Evolutionary conservation across 2,113 vertebrate species (phyloP).

Genomic region (Peucedramus taeniatus): DNA sequence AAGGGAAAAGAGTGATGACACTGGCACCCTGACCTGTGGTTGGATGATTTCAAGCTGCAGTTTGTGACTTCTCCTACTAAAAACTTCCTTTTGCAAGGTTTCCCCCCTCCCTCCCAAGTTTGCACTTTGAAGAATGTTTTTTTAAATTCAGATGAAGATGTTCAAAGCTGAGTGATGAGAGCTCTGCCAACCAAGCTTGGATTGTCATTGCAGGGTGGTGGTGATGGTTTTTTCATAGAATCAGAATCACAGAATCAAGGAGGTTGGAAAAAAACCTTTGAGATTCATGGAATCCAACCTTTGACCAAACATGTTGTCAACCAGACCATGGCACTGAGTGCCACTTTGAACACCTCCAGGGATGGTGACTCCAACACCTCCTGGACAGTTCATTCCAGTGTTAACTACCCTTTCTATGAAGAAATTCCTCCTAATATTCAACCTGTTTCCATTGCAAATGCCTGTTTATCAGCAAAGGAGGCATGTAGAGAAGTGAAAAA

Average conservation of each 20-base stretch:
- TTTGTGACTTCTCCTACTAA: not conserved
- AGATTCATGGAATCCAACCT: not conserved
- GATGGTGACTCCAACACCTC: not conserved
- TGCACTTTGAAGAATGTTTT: not conserved
- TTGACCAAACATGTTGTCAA: not conserved
- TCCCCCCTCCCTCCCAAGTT: not conserved
- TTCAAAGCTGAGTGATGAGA: not conserved
- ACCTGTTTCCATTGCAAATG: not conserved
- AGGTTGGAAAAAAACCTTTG: not conserved
- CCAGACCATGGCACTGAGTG: not conserved
- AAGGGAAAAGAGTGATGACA: not conserved
- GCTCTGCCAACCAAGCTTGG: not conserved
- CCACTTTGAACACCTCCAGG: not conserved
- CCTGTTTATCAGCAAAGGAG: not conserved
- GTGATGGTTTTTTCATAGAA: not conserved
- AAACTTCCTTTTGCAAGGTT: not conserved
- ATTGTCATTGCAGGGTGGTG: not conserved
- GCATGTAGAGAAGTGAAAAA: not conserved
- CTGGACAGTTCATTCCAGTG: not conserved
- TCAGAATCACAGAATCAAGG: not conserved
- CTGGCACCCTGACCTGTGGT: not conserved
- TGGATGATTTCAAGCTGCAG: not conserved
- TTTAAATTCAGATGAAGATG: not conserved
- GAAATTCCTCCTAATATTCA: not conserved
- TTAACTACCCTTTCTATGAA: not conserved